Base-by-base conservation (phyloP, 2,797 vertebrate species). In the Enteromius unitaeniatus region DNA sequence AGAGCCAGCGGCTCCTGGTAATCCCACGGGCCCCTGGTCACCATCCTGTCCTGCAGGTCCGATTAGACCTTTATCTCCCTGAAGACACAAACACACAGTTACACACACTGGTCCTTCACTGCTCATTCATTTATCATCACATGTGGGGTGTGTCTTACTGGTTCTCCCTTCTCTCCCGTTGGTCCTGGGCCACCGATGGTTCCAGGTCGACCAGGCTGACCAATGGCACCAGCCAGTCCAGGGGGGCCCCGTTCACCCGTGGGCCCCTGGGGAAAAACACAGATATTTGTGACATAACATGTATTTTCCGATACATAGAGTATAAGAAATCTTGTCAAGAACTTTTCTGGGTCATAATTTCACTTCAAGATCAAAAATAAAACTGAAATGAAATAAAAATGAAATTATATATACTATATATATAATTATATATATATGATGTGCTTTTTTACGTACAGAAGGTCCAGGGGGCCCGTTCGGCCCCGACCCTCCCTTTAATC, bases 51-150 rank as follows among this genome's bases (percentile, higher is more conserved):
- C 98, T 0, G 96, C 97, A 0, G 97, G 98, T 58, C 98, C 98
- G 65, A 97, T 95, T 0, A 97, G 96, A 60, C 98, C 98, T 65
- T 97, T 99, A 85, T 98, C 97, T 0, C 98, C 98, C 98, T 99
- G 87, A 2, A 84, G 34, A 79, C 47, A 79, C 58, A 81, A n/a
- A 82, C 19, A 73, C 28, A 72, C 6, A 42, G 6, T 55, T 73
- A n/a, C 55, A 69, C 26, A 55, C 17, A 62, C 1, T 21, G 2
- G 3, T 6, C 11, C 42, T 0, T 26, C 14, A 23, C 28, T 10
- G 53, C n/a, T 78, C 73, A 9, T 1, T 73, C 13, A 40, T 7
- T 40, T 5, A 62, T 53, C 47, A 40, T n/a, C 3, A 8, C 13
- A 23, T 51, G 64, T 40, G 67, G 69, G 62, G 77, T 1, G 31